Conservation (phyloP, 2,113 vertebrate species). For the Nyctibius bracteatus region DNA sequence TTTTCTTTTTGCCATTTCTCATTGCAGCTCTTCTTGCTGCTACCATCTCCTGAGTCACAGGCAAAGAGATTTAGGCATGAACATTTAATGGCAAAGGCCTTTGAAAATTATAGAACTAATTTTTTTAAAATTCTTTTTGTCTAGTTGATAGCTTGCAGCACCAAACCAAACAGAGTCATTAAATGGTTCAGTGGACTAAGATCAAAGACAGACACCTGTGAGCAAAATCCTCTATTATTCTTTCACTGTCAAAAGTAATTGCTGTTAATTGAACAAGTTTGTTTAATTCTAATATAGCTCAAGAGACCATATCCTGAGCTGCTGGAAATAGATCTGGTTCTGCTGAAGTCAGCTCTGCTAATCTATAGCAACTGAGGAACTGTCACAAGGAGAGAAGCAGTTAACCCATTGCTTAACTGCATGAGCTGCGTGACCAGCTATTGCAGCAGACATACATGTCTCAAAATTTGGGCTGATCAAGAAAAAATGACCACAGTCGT, state of each 20-base stretch:
- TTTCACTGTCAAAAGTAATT: slow-evolving; percentile 53
- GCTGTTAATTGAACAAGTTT: slow-evolving; percentile 55
- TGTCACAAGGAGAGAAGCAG: background rate
- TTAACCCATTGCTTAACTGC: slow-evolving; percentile 20
- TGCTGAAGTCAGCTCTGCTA: slow-evolving; percentile 45
- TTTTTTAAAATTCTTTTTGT: background rate
- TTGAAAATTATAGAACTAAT: background rate
- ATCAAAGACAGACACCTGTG: slow-evolving; percentile 48
- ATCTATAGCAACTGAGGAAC: slow-evolving; percentile 37
- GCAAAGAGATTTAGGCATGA: background rate
- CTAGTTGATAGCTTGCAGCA: slow-evolving; percentile 24
- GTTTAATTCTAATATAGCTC: slow-evolving; percentile 44
- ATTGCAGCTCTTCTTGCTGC: background rate
- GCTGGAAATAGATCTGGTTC: slow-evolving; percentile 29
- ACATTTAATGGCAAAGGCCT: background rate
- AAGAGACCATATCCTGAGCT: slow-evolving; percentile 41
- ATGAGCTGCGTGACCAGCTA: background rate
- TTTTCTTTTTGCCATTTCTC: background rate
- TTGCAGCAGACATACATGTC: background rate
- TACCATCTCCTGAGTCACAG: background rate
- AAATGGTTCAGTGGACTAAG: slow-evolving; percentile 13
- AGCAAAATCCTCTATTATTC: slow-evolving; percentile 41
- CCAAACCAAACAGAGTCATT: slow-evolving; percentile 34
- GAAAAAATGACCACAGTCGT: background rate
- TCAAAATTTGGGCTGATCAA: background rate